phyloP scores from a whole-genome alignment of 2,888 invertebrate species.

The Diogma glabrata region DNA sequence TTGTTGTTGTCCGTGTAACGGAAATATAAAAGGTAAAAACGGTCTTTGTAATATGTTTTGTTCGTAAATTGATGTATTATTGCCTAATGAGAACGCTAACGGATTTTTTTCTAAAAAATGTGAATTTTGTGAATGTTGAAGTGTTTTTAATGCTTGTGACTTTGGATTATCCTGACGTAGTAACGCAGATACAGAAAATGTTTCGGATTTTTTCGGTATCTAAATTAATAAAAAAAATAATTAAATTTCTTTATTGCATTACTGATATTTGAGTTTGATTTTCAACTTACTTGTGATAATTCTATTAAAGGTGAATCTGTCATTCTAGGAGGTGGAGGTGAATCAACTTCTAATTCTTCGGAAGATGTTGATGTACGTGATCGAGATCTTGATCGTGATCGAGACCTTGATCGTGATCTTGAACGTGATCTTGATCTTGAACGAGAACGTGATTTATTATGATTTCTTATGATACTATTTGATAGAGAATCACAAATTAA shows the following conservation, averaged over 20 bases:
- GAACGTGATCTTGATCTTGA: constrained; percentile 19
- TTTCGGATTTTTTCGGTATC: constrained; percentile 57
- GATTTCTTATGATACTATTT: constrained; percentile 7
- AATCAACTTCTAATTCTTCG: constrained; percentile 65
- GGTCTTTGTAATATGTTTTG: constrained; percentile 34
- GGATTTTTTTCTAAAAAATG: constrained; percentile 2
- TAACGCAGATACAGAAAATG: constrained; percentile 73
- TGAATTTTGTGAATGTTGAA: neutral
- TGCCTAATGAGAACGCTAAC: constrained; percentile 16
- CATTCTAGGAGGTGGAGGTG: constrained; percentile 46
- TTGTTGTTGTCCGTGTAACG: constrained; percentile 35
- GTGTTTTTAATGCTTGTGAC: constrained; percentile 19
- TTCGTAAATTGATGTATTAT: constrained; percentile 33
- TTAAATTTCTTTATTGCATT: neutral
- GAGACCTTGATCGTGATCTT: constrained; percentile 31
- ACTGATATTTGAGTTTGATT: no score
- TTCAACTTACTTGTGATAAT: constrained; percentile 1
- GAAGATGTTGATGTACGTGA: constrained; percentile 45
- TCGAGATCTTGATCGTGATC: constrained; percentile 27
- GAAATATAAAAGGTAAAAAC: constrained; percentile 33
- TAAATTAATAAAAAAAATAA: neutral
- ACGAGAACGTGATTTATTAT: constrained; percentile 11
- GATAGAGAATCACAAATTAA: constrained; percentile 12
- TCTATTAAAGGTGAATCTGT: neutral
- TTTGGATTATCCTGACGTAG: constrained; percentile 64